These are phyloP conservation scores for Euwallacea similis DNA, from an alignment of 1,140 invertebrate genomes.

Conservation along the genomic window DNA sequence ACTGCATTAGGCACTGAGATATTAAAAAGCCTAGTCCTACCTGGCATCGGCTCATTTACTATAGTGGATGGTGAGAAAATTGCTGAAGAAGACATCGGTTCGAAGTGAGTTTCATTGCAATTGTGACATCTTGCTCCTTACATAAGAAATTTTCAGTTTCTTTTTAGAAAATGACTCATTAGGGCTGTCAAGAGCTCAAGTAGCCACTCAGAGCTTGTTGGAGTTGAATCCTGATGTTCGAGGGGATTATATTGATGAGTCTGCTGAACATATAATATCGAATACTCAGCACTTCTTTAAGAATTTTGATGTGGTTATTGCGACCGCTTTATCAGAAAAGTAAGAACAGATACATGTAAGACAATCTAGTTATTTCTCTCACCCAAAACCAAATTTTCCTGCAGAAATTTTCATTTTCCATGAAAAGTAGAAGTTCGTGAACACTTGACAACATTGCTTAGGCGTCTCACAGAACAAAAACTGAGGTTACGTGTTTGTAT, in stretches of 20 bases:
- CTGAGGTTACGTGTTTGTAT: too few relatives aligned
- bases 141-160: slow-evolving; percentile 64
- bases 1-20: slow-evolving; percentile 93
- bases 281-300: slow-evolving; percentile 89
- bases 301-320: slow-evolving; percentile 86
- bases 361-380: not conserved
- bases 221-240: slow-evolving; percentile 93
- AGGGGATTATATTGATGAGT: slow-evolving; percentile 91
- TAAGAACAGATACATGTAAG: slow-evolving; percentile 51
- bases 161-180: slow-evolving; percentile 80
- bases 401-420: too few relatives aligned
- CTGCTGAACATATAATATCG: slow-evolving; percentile 77
- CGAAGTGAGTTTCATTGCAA: slow-evolving; percentile 68
- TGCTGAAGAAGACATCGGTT: slow-evolving; percentile 87
- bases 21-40: slow-evolving; percentile 90
- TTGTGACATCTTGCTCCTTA: slow-evolving; percentile 9
- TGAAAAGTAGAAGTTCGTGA: not conserved
- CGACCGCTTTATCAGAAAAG: slow-evolving; percentile 82
- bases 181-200: slow-evolving; percentile 81
- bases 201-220: slow-evolving; percentile 77
- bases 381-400: not conserved
- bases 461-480: too few relatives aligned
- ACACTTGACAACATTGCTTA: too few relatives aligned
- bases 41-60: slow-evolving; percentile 94
- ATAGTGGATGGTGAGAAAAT: slow-evolving; percentile 90